These are phyloP conservation scores for Dioctria linearis DNA, from an alignment of 2,888 invertebrate genomes.

Conservation along the genomic window DNA sequence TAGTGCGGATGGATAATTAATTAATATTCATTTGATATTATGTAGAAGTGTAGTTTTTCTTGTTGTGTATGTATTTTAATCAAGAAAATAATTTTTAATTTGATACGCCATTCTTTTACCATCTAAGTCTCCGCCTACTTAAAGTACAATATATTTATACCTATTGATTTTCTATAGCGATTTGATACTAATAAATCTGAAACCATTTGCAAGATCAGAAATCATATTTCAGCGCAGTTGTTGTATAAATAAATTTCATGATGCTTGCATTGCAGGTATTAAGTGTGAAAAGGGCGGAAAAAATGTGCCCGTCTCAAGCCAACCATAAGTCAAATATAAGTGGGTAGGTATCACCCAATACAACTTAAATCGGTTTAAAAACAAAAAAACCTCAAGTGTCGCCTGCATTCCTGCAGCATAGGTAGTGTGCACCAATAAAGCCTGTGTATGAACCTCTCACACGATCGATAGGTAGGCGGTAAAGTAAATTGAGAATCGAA, in stretches of 20 bases:
- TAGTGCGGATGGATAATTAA: conserved; percentile 29
- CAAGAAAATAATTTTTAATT: not conserved
- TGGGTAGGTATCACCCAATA: not conserved
- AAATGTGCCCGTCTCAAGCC: not conserved
- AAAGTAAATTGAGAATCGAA: conserved; percentile 47
- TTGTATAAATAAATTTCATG: not conserved
- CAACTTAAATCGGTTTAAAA: conserved; percentile 23
- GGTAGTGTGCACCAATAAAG: conserved; percentile 36
- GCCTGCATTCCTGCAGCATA: not conserved
- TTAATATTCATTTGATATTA: not conserved
- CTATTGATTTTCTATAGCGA: not conserved
- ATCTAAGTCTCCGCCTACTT: conserved; percentile 47
- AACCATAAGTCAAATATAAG: no score
- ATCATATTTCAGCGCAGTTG: conserved; percentile 18
- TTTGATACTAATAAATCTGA: conserved; percentile 10
- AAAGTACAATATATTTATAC: conserved; percentile 12
- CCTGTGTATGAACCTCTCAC: not conserved
- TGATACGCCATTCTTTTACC: conserved; percentile 27
- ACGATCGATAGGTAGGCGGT: conserved; percentile 13
- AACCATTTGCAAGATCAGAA: conserved; percentile 18
- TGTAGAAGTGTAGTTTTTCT: no score
- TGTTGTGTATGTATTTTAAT: no score
- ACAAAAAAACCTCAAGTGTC: conserved; percentile 26
- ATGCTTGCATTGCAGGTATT: conserved; percentile 34
- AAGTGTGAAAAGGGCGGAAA: conserved; percentile 40